These are phyloP conservation scores for Hirudinaria manillensis DNA, from an alignment of 2,888 invertebrate species.

Conservation along the genomic window DNA sequence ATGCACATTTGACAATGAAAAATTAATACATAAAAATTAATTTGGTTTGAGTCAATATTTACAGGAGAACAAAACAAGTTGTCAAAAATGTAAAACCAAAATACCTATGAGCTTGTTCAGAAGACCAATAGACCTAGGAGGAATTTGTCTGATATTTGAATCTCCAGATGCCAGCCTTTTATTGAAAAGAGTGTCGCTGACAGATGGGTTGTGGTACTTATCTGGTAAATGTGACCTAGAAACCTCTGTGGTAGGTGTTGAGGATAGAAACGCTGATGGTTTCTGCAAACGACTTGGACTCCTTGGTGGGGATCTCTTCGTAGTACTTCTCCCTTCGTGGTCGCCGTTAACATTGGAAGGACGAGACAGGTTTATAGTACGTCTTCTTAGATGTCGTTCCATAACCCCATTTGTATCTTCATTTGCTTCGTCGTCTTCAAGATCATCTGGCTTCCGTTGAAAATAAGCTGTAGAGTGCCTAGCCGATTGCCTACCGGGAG, in stretches of 20 bases:
- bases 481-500: not conserved
- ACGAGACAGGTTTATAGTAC: not conserved
- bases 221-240: not conserved
- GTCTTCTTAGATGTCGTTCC: conserved; percentile 11
- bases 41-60: too few relatives aligned
- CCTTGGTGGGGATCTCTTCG: not conserved
- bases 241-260: not conserved
- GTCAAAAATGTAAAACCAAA: too few relatives aligned
- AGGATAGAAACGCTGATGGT: not conserved
- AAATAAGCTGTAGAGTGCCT: not conserved
- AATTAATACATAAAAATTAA: too few relatives aligned
- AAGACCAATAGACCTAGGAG: too few relatives aligned
- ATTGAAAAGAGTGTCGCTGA: too few relatives aligned
- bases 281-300: conserved; percentile 11
- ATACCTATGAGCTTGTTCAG: too few relatives aligned
- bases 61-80: too few relatives aligned
- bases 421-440: not conserved
- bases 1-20: too few relatives aligned
- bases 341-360: conserved; percentile 16
- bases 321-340: not conserved
- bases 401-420: not conserved
- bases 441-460: not conserved
- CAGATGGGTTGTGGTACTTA: too few relatives aligned
- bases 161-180: too few relatives aligned
- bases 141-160: too few relatives aligned